Evolutionary conservation across 2,113 vertebrate species (phyloP).

Genomic region (Psittacula cyanocephala): DNA sequence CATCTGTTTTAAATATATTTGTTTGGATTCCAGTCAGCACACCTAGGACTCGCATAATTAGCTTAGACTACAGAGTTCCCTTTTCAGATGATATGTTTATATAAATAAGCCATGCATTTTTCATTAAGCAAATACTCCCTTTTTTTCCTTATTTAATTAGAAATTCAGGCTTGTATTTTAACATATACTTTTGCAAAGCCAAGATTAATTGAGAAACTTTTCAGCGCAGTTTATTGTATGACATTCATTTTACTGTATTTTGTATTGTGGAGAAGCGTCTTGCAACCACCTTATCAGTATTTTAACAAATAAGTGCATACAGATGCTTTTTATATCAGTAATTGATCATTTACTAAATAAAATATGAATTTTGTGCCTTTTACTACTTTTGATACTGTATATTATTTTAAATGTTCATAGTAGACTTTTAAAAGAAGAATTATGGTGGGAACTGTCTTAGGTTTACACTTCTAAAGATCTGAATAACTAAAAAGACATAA

Average conservation of each 20-base stretch:
- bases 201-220: not conserved
- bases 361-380: not conserved
- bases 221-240: not conserved
- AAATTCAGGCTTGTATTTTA: slow-evolving; percentile 16
- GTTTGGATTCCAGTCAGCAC: slow-evolving; percentile 69
- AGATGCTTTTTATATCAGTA: not conserved
- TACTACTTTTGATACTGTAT: not conserved
- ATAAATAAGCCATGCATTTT: slow-evolving; percentile 71
- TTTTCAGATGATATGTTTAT: slow-evolving; percentile 73
- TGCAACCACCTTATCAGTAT: not conserved
- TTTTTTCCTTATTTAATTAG: not conserved
- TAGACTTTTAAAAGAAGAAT: not conserved
- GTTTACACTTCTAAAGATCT: not conserved
- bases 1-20: slow-evolving; percentile 74
- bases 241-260: not conserved
- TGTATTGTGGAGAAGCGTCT: not conserved
- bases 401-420: not conserved
- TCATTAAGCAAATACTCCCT: slow-evolving; percentile 56
- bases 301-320: not conserved
- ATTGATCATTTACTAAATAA: not conserved
- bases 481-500: not conserved
- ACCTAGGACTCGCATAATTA: slow-evolving; percentile 73
- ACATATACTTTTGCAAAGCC: slow-evolving; percentile 11
- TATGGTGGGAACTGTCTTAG: not conserved
- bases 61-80: slow-evolving; percentile 69